phyloP scores from a whole-genome alignment of 2,888 invertebrate species.

The Fragum fragum region DNA sequence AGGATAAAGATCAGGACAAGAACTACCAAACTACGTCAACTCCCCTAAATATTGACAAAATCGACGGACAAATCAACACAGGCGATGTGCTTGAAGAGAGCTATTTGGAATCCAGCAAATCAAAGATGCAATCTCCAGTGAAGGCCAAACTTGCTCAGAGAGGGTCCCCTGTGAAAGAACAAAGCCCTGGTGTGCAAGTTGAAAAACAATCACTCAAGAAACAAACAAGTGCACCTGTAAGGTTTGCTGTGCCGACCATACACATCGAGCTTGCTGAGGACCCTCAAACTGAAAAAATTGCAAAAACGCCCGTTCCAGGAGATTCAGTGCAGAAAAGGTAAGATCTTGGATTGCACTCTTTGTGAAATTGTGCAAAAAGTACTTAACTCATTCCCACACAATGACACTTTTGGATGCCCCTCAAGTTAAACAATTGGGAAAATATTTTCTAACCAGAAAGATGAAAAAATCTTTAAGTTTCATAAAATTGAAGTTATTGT shows the following conservation, averaged over 20 bases:
- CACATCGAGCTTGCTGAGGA: not conserved
- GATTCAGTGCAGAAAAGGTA: not conserved
- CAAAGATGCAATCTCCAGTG: not conserved
- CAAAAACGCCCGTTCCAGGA: not conserved
- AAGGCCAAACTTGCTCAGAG: not conserved
- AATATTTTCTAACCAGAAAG: no score
- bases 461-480: no score
- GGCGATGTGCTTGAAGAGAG: conserved; percentile 60
- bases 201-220: not conserved
- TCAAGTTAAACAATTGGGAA: no score
- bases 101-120: conserved; percentile 45
- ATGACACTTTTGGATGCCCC: no score
- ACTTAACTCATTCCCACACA: no score
- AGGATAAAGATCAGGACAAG: not conserved
- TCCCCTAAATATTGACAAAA: conserved; percentile 33
- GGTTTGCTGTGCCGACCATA: not conserved
- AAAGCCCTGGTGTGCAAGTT: not conserved
- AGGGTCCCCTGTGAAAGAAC: not conserved
- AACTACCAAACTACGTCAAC: conserved; percentile 54
- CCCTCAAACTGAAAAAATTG: not conserved
- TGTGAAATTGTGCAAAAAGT: no score
- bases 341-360: no score
- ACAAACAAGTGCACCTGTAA: not conserved
- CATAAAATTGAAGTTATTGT: no score
- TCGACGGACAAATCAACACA: not conserved